These are phyloP conservation scores for Antedon mediterranea DNA, from an alignment of 53 echinoderm and acorn worm species.

Conservation along the genomic window DNA sequence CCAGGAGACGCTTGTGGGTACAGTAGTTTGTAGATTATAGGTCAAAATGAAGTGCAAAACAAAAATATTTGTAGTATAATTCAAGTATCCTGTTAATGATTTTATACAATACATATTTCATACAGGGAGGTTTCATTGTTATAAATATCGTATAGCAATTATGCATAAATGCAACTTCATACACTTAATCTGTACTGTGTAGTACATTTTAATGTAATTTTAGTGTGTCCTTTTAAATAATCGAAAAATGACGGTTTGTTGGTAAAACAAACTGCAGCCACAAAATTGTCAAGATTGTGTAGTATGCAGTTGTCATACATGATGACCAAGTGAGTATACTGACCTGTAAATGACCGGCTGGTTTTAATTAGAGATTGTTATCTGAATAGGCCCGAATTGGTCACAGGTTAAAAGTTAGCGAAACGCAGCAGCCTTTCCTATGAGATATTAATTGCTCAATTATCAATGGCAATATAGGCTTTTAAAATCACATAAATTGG, in stretches of 20 bases:
- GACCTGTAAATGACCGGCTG: background rate
- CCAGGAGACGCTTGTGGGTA: background rate
- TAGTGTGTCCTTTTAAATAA: no score
- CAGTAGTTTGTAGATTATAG: background rate
- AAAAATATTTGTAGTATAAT: background rate
- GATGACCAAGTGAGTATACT: background rate
- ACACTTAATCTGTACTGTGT: no score
- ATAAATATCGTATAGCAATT: background rate
- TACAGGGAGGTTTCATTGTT: background rate
- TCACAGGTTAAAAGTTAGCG: background rate
- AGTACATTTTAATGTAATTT: no score
- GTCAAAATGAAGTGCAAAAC: background rate
- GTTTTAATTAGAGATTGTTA: background rate
- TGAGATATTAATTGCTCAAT: background rate
- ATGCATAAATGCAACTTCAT: background rate
- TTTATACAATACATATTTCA: background rate
- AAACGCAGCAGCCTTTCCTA: background rate
- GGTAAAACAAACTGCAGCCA: background rate
- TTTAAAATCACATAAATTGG: background rate
- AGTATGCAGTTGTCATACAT: no score
- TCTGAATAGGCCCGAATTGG: background rate
- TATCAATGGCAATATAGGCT: background rate
- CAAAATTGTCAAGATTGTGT: background rate
- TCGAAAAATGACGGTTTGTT: no score
- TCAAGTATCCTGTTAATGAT: background rate